A percentile compares a stretch with the other conserved stretches of the same genome.
Evolutionary conservation across 2,797 vertebrate species (phyloP).

Genomic region (Discoglossus pictus): DNA sequence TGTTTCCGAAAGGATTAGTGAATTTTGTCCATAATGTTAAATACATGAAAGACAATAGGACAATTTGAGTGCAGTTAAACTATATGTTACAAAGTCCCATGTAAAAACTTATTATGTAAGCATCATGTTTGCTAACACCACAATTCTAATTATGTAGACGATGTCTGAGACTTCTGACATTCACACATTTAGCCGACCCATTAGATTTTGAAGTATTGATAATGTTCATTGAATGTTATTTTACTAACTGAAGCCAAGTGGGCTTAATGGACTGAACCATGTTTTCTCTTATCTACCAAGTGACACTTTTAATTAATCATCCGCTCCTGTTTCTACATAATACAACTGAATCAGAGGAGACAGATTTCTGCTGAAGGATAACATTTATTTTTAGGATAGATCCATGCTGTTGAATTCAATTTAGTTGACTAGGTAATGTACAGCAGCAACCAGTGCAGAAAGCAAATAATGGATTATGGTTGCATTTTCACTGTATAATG

Average conservation of each 20-base stretch:
- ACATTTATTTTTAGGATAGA: conserved; percentile 44
- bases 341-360: conserved; percentile 37
- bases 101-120: too few relatives aligned
- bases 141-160: too few relatives aligned
- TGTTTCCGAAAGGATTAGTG: too few relatives aligned
- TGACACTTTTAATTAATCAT: conserved; percentile 45
- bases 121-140: too few relatives aligned
- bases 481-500: too few relatives aligned
- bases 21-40: too few relatives aligned
- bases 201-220: conserved; percentile 20
- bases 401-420: conserved; percentile 39
- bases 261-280: conserved; percentile 30
- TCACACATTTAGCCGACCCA: too few relatives aligned
- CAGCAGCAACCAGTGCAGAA: conserved; percentile 33
- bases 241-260: conserved; percentile 21
- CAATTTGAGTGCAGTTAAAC: too few relatives aligned
- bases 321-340: conserved; percentile 29
- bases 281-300: conserved; percentile 37
- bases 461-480: conserved; percentile 15
- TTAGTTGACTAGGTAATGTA: conserved; percentile 41
- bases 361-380: conserved; percentile 48
- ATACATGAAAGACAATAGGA: too few relatives aligned
- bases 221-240: conserved; percentile 10
- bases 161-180: too few relatives aligned
- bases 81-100: too few relatives aligned